Conservation (phyloP, 1,140 invertebrate species). For the Eubasilissa regina region DNA sequence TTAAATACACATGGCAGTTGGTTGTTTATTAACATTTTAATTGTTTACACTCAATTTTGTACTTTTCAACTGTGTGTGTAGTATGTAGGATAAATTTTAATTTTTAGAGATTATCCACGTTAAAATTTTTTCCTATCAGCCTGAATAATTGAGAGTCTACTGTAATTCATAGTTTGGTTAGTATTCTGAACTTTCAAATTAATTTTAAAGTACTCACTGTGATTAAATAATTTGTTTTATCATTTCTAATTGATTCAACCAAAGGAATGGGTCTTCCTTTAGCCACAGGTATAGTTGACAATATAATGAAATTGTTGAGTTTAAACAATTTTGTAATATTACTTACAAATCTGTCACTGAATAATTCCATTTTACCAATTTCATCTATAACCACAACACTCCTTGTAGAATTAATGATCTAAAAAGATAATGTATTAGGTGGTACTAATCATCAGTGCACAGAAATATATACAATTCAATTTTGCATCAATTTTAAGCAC, state of each 20-base stretch:
- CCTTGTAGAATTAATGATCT: conserved; percentile 42
- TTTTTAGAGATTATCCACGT: too few species aligned
- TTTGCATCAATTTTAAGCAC: too few species aligned
- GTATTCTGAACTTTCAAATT: too few species aligned
- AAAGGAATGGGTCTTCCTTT: conserved; percentile 67
- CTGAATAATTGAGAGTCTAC: not conserved
- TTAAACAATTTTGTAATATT: conserved; percentile 63
- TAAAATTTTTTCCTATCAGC: not conserved
- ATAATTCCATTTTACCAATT: conserved; percentile 75
- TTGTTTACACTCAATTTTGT: too few species aligned
- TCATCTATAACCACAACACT: conserved; percentile 70
- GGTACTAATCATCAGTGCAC: not conserved
- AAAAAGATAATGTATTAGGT: conserved; percentile 39
- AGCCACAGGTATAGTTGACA: conserved; percentile 69
- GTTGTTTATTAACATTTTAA: too few species aligned
- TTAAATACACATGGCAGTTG: too few species aligned
- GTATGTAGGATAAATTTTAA: too few species aligned
- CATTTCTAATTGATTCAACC: conserved; percentile 65
- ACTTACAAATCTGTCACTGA: conserved; percentile 68
- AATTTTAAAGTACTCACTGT: not conserved
- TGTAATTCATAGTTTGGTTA: not conserved
- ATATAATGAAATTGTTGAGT: conserved; percentile 60
- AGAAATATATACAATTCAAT: too few species aligned
- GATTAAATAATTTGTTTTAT: conserved; percentile 60
- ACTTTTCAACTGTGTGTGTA: too few species aligned